Evolutionary conservation across 2,888 invertebrate species (phyloP).

Genomic region (Alloscopus bannaensis): DNA sequence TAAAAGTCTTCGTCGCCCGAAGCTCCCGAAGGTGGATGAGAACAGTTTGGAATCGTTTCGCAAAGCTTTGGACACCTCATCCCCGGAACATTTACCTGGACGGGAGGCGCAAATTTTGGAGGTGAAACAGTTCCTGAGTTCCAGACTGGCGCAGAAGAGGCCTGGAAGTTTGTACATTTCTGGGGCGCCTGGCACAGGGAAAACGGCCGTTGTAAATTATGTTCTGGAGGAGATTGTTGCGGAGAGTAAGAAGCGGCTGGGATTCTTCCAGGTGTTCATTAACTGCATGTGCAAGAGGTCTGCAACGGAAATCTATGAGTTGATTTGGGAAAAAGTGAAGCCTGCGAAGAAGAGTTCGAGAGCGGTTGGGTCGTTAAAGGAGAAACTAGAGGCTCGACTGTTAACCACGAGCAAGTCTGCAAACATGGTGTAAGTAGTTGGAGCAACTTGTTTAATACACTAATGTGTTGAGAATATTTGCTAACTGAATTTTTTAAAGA

Average conservation of each 20-base stretch:
- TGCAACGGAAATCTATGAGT: slow-evolving; percentile 86
- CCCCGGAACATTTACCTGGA: slow-evolving; percentile 81
- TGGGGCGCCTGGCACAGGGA: slow-evolving; percentile 98
- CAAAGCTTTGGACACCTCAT: slow-evolving; percentile 78
- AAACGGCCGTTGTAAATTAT: slow-evolving; percentile 90
- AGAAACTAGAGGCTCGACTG: slow-evolving; percentile 78
- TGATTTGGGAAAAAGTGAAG: slow-evolving; percentile 85
- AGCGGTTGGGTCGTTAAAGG: slow-evolving; percentile 7
- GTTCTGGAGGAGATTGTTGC: slow-evolving; percentile 80
- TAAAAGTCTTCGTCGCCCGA: background rate
- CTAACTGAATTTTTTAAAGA: background rate
- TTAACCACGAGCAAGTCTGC: slow-evolving; percentile 78
- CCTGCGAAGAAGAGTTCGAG: slow-evolving; percentile 76
- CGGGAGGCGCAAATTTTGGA: slow-evolving; percentile 86
- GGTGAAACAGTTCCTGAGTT: slow-evolving; percentile 82
- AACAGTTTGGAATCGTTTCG: slow-evolving; percentile 38
- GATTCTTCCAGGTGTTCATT: slow-evolving; percentile 79
- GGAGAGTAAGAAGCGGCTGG: slow-evolving; percentile 5
- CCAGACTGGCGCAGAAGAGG: slow-evolving; percentile 80
- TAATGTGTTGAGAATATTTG: background rate
- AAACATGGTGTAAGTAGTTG: slow-evolving; percentile 85
- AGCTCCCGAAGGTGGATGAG: slow-evolving; percentile 11
- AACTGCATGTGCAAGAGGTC: slow-evolving; percentile 94
- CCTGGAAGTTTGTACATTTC: slow-evolving; percentile 94
- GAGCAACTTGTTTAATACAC: background rate